A percentile compares a stretch with the other conserved stretches of the same genome.
These are phyloP conservation scores for Lithobius niger DNA, from an alignment of 1,140 invertebrate species.

Conservation along the genomic window DNA sequence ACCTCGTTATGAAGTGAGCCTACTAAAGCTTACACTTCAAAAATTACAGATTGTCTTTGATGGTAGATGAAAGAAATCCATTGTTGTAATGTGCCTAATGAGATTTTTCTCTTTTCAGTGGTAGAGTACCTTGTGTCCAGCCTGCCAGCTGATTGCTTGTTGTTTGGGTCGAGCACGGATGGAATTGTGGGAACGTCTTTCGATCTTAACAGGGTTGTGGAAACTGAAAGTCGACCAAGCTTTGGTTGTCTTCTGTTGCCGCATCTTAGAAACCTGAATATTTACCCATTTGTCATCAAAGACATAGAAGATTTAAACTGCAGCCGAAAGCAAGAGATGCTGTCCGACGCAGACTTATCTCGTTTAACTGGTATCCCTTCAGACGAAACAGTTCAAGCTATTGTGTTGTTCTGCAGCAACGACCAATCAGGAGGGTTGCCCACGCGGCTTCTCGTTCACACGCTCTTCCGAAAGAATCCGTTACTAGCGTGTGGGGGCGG, in stretches of 20 bases:
- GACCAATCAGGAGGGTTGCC: background rate
- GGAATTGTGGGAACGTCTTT: slow-evolving; percentile 8
- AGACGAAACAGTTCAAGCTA: slow-evolving; percentile 4
- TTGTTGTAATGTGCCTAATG: background rate
- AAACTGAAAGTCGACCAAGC: slow-evolving; percentile 11
- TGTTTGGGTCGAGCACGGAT: slow-evolving; percentile 1
- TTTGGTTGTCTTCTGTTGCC: slow-evolving; percentile 13
- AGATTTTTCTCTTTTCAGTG: slow-evolving; percentile 1
- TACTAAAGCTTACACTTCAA: background rate
- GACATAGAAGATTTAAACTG: background rate
- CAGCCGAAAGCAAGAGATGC: background rate
- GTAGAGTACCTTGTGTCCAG: background rate
- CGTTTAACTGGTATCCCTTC: slow-evolving; percentile 4
- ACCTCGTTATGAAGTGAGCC: background rate
- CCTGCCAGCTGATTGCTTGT: slow-evolving; percentile 5
- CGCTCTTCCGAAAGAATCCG: slow-evolving; percentile 13
- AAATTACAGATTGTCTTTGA: background rate
- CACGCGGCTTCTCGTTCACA: background rate
- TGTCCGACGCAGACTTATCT: background rate
- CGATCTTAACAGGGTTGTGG: background rate
- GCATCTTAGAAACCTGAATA: slow-evolving; percentile 8
- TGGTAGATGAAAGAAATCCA: background rate
- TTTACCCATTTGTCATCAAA: slow-evolving; percentile 10
- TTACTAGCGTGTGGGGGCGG: slow-evolving; percentile 26
- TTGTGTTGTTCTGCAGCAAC: slow-evolving; percentile 13